phyloP scores from a whole-genome alignment of 2,888 invertebrate genomes.

The Noctua janthe region DNA sequence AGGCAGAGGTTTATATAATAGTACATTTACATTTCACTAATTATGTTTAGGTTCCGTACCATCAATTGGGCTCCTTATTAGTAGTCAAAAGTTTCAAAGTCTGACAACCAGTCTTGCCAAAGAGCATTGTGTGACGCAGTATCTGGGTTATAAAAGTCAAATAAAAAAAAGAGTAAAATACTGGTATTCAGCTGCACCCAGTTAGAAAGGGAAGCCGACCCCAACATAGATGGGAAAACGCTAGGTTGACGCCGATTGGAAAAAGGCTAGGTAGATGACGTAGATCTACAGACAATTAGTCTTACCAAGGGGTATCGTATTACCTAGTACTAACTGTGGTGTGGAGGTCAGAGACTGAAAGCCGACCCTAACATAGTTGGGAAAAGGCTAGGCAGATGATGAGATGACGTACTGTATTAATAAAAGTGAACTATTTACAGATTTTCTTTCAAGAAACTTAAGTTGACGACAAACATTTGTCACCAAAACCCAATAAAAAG shows the following conservation, averaged over 20 bases:
- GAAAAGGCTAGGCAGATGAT: neutral
- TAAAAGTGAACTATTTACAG: neutral
- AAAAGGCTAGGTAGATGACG: neutral
- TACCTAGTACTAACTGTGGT: too few relatives aligned
- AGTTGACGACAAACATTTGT: neutral
- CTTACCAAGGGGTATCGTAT: too few relatives aligned
- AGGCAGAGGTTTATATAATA: neutral
- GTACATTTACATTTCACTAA: neutral
- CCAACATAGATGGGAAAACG: neutral
- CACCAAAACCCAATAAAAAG: slow-evolving; percentile 7
- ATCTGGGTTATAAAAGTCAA: too few relatives aligned
- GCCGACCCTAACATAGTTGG: neutral
- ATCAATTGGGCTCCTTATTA: neutral
- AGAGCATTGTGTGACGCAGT: neutral
- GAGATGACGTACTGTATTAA: neutral
- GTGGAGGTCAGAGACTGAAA: neutral
- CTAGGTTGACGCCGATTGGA: neutral
- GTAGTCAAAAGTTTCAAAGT: neutral
- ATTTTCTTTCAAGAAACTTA: neutral
- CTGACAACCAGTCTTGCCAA: neutral
- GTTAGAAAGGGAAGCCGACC: neutral
- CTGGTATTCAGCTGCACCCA: neutral
- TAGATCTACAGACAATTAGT: too few relatives aligned
- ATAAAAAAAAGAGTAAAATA: neutral
- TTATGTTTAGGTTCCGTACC: neutral